Evolutionary conservation across 1,140 invertebrate genomes (phyloP).

Genomic region (Lepidurus couesii): DNA sequence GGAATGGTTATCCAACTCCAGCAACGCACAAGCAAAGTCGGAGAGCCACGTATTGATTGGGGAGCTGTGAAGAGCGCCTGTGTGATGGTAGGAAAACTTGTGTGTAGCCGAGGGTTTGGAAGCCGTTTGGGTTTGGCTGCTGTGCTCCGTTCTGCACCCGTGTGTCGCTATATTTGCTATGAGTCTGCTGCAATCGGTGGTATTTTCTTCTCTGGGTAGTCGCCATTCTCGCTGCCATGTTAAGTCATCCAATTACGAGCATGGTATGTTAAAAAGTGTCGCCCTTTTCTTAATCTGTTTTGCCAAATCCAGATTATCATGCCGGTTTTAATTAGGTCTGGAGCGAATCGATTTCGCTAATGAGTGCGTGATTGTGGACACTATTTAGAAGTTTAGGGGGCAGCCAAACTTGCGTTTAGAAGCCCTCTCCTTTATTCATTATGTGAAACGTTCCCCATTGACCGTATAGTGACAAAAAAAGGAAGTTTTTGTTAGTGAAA

Average conservation of each 20-base stretch:
- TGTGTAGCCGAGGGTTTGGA: not conserved
- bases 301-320: not conserved
- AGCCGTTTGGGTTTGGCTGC: not conserved
- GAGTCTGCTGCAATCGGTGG: slow-evolving; percentile 7
- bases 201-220: not conserved
- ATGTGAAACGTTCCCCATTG: not conserved
- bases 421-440: not conserved
- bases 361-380: slow-evolving; percentile 17
- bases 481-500: not conserved
- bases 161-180: slow-evolving; percentile 2
- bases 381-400: not conserved
- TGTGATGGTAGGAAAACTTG: not conserved
- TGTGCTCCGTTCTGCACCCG: not conserved
- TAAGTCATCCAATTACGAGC: not conserved
- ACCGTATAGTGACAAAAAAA: not conserved
- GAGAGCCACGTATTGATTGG: slow-evolving; percentile 18
- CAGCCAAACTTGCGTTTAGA: not conserved
- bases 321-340: not conserved
- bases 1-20: not conserved
- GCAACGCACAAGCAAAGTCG: not conserved
- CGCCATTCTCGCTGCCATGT: not conserved
- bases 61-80: slow-evolving; percentile 12
- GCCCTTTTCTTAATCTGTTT: not conserved
- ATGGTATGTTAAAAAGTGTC: not conserved
- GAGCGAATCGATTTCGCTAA: not conserved